Base-by-base conservation (phyloP, 1,140 invertebrate species). In the Ridgeia piscesae region DNA sequence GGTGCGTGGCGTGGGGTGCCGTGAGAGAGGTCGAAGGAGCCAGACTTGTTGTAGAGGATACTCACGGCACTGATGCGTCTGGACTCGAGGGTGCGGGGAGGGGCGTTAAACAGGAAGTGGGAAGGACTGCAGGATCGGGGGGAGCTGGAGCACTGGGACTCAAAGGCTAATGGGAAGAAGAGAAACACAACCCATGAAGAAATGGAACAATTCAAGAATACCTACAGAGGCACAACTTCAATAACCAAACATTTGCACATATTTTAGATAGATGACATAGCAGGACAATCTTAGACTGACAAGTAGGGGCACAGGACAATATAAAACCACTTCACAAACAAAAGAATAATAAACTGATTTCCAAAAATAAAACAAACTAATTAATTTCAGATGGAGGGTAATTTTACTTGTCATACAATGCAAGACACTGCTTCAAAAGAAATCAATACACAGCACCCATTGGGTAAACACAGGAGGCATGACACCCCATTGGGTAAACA, bases 41-140 rank as follows among this genome's bases (percentile, higher is more conserved):
- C 34, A 33, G 89, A 31, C 89, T 34, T 34, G 89, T 34, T 90
- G 35, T 90, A 90, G 89, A 90, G 89, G 58, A 77, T 90, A 35
- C 89, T 90, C 89, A 90, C 35, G 6, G 34, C 35, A 35, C 89
- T 90, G 21, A 90, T 33, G 17, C 89, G 89, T 34, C 89, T 34
- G 17, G 89, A 90, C 89, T 90, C 34, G 17, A 90, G 89, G 89
- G 34, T 14, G 0, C 89, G 33, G 35, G 89, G 89, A 2, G 58
- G 27, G 58, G 27, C 14, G 27, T 77, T 77, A 77, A 77, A 77
- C 2, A 77, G 58, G 2, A 77, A 77, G 17, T 34, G 89, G 35
- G 89, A 35, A 34, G 89, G 35, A 90, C 35, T 90, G 89, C 34
- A 90, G 35, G 33, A 34, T 90, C 89, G 9, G n/a, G 89, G 89